Percentiles rank a stretch among this genome's conserved stretches.
Conservation (phyloP, 1,140 invertebrate species). For the Pogonognathellus flavescens region DNA sequence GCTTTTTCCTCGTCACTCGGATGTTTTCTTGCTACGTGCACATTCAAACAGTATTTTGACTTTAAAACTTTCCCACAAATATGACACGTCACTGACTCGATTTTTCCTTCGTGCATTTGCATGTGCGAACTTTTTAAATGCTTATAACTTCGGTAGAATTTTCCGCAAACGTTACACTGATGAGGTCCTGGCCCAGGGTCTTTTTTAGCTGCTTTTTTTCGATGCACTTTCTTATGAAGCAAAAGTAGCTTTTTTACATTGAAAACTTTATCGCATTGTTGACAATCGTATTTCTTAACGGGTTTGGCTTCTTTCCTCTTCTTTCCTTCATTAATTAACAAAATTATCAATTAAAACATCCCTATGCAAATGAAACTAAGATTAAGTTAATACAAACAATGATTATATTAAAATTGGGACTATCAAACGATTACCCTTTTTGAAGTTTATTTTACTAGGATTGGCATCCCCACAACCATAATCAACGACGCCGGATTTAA, state of each 20-base stretch:
- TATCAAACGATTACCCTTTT: too few species aligned
- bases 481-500: too few species aligned
- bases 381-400: too few species aligned
- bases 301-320: not conserved
- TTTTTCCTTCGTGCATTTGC: not conserved
- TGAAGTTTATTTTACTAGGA: not conserved
- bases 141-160: not conserved
- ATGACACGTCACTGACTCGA: not conserved
- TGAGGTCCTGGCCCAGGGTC: not conserved
- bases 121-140: not conserved
- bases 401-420: too few species aligned
- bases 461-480: too few species aligned
- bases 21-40: not conserved
- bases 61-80: not conserved
- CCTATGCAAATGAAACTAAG: too few species aligned
- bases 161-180: not conserved
- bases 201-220: not conserved
- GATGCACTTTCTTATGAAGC: not conserved
- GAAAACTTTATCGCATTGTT: not conserved
- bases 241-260: not conserved
- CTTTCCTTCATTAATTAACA: not conserved
- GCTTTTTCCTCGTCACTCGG: not conserved
- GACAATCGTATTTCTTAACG: not conserved
- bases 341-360: not conserved
- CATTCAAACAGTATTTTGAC: not conserved